Evolutionary conservation across 2,797 vertebrate species (phyloP).

Genomic region (Urosaurus nigricauda): DNA sequence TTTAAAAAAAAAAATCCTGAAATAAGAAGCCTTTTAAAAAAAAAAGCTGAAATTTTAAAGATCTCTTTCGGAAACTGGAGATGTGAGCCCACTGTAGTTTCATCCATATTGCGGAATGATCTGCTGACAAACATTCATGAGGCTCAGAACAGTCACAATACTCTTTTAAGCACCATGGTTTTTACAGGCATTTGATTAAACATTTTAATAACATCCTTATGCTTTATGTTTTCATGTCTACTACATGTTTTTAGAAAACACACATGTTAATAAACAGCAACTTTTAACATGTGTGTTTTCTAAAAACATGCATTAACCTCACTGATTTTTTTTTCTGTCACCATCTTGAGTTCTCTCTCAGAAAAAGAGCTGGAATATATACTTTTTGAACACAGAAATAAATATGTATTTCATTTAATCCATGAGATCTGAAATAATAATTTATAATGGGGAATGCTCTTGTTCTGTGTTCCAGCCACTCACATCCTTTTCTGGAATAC

Average conservation of each 20-base stretch:
- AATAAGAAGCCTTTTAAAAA: too few species aligned
- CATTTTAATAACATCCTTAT: background rate
- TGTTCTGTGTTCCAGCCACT: background rate
- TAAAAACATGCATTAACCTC: background rate
- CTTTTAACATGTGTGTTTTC: background rate
- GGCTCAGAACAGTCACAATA: too few species aligned
- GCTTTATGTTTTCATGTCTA: background rate
- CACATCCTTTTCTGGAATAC: background rate
- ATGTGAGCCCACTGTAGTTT: too few species aligned
- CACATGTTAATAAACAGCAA: too few species aligned
- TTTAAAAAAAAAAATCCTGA: too few species aligned
- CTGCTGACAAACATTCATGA: too few species aligned
- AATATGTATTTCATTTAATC: background rate
- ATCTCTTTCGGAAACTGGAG: too few species aligned
- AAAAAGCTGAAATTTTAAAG: too few species aligned
- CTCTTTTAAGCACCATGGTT: background rate
- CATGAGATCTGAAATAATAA: background rate
- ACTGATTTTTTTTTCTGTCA: background rate
- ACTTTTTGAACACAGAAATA: background rate
- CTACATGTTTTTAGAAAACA: too few species aligned
- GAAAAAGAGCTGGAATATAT: background rate
- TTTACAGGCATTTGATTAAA: background rate
- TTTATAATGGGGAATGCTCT: background rate
- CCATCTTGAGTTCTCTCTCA: background rate
- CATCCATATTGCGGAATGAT: too few species aligned